Evolutionary conservation across 2,888 invertebrate species (phyloP).

Genomic region (Stenodema calcarata): DNA sequence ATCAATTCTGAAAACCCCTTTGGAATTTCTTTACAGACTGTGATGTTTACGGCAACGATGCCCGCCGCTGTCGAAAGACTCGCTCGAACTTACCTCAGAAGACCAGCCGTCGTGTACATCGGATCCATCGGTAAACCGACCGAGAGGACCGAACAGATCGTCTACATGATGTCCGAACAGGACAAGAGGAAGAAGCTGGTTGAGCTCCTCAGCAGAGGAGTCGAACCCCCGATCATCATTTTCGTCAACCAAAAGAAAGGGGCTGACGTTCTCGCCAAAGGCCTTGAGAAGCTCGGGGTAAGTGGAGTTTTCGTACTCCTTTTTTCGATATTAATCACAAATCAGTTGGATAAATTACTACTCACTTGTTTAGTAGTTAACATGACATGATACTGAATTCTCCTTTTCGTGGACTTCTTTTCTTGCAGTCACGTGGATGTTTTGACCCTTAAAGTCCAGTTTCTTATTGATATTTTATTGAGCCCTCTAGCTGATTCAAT

Average conservation of each 20-base stretch:
- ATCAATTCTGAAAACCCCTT: not conserved
- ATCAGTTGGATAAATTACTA: no score
- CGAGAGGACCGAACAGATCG: slow-evolving; percentile 96
- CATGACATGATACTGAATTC: no score
- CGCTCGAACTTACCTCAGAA: slow-evolving; percentile 89
- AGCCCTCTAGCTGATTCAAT: no score
- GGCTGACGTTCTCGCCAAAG: slow-evolving; percentile 95
- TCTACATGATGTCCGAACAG: slow-evolving; percentile 92
- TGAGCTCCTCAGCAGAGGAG: slow-evolving; percentile 86
- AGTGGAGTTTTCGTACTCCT: slow-evolving; percentile 58
- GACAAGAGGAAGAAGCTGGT: slow-evolving; percentile 97
- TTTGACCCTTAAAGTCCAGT: no score
- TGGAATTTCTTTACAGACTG: slow-evolving; percentile 71
- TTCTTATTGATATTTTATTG: no score
- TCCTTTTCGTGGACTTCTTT: no score
- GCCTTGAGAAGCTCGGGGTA: slow-evolving; percentile 91
- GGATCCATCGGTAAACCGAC: slow-evolving; percentile 97
- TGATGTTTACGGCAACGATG: slow-evolving; percentile 99
- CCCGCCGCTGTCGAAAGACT: slow-evolving; percentile 96
- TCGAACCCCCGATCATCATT: slow-evolving; percentile 97
- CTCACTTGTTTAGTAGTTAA: not conserved
- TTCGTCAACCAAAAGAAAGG: slow-evolving; percentile 99
- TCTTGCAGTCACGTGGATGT: no score
- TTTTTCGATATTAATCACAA: not conserved
- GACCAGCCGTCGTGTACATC: slow-evolving; percentile 97